Base-by-base conservation (phyloP, 2,888 invertebrate species). In the Parochlus steinenii region DNA sequence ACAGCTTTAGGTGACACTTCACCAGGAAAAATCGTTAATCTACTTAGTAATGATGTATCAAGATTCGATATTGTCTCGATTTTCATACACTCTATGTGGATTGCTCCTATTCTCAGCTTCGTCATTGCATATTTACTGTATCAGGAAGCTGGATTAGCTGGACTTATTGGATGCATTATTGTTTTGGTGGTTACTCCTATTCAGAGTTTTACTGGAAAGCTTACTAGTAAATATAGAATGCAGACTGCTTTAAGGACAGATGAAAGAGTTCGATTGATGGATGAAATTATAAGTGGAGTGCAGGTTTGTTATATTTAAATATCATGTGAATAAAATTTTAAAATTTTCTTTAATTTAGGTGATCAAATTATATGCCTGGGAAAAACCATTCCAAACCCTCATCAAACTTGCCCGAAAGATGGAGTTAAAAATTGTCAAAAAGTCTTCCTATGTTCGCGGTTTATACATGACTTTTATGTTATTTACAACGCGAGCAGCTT, bases 281-380 rank as follows among this genome's bases (percentile, higher is more conserved):
- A 76, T 48, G 83, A 77, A 52, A 69, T 76, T 30, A 65, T 77
- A 25, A 63, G 64, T 2, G 74, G 72, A 0, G 74, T 76, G 43
- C 62, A 71, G 42, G 71, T 74, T 24, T 38, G 19, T 32, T 30
- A 39, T 8, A 16, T 5, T 29, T 5, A 37, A 14, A 25, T 12
- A 5, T 12, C 7, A 31, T 19, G 15, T n/a, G n/a, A n/a, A n/a
- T n/a, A n/a, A n/a, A n/a, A n/a, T n/a, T n/a, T n/a, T 15, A 24
- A 5, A 7, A 8, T 8, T 22, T 22, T 22, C n/a, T n/a, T n/a
- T n/a, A 11, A 65, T 69, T 48, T 62, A 82, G 64, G 82, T 87
- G 3, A 80, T 90, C 44, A 90, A 90, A 63, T 86, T 89, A 83
- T 89, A 87, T 52, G 80, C 85, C 2, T 90, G 89, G 78, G 89